phyloP scores from a whole-genome alignment of 2,888 invertebrate species.

The Baronia brevicornis region DNA sequence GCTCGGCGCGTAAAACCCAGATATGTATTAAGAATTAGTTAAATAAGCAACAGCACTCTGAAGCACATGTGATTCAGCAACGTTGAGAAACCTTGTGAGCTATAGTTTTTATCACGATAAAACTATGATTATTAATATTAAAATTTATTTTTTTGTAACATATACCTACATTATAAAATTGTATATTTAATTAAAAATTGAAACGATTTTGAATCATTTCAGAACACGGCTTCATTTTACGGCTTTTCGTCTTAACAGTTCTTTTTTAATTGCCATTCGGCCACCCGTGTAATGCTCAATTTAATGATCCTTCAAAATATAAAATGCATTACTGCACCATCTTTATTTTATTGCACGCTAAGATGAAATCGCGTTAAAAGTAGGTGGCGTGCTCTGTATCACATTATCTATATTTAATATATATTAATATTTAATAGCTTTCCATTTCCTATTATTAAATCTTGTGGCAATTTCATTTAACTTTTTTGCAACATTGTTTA shows the following conservation, averaged over 20 bases:
- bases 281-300: conserved; percentile 64
- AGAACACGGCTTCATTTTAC: conserved; percentile 68
- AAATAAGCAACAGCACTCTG: too few species aligned
- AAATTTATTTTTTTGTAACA: too few species aligned
- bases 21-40: too few species aligned
- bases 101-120: too few species aligned
- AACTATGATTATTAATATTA: too few species aligned
- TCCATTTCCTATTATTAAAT: too few species aligned
- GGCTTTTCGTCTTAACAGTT: conserved; percentile 64
- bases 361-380: conserved; percentile 37
- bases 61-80: too few species aligned
- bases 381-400: conserved; percentile 26
- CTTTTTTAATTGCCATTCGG: conserved; percentile 69
- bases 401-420: conserved; percentile 19
- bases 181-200: conserved; percentile 35
- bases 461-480: too few species aligned
- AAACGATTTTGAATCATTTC: conserved; percentile 67
- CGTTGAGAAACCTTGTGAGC: too few species aligned
- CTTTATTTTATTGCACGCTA: conserved; percentile 54
- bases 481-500: too few species aligned
- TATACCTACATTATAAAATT: conserved; percentile 17
- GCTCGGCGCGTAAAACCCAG: too few species aligned
- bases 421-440: too few species aligned
- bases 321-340: conserved; percentile 69
- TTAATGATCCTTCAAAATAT: conserved; percentile 73